These are phyloP conservation scores for Yasuhikotakia modesta DNA, from an alignment of 2,797 vertebrate genomes.

Conservation along the genomic window DNA sequence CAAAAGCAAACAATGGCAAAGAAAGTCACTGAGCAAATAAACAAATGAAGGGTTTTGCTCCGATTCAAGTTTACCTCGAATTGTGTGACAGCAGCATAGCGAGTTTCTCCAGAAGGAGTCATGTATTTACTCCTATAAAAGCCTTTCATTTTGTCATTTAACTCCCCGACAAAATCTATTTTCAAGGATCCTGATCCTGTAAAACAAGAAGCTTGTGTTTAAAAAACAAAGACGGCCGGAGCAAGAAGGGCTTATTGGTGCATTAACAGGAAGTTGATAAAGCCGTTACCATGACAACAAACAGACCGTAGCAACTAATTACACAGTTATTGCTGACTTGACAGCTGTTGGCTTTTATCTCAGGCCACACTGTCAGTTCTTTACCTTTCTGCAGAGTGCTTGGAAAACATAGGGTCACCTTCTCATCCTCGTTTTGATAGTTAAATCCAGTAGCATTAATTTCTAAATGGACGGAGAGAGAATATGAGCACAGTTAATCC, in stretches of 20 bases:
- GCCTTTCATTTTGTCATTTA: slow-evolving; percentile 99
- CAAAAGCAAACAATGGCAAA: slow-evolving; percentile 16
- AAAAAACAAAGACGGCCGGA: background rate
- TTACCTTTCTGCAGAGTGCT: slow-evolving; percentile 92
- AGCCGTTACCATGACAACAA: slow-evolving; percentile 12
- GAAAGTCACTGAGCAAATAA: slow-evolving; percentile 18
- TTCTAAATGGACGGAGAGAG: slow-evolving; percentile 77
- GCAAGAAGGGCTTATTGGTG: slow-evolving; percentile 7
- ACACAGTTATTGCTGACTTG: slow-evolving; percentile 31
- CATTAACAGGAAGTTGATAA: slow-evolving; percentile 24
- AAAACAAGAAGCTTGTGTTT: slow-evolving; percentile 26
- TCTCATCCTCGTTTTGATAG: slow-evolving; percentile 98
- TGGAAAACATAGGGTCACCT: slow-evolving; percentile 96
- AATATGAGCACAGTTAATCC: slow-evolving; percentile 24
- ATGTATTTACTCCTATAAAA: slow-evolving; percentile 98
- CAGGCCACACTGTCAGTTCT: background rate
- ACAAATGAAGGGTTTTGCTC: background rate
- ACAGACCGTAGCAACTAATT: slow-evolving; percentile 44
- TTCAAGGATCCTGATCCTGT: slow-evolving; percentile 91
- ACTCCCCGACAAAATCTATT: slow-evolving; percentile 96
- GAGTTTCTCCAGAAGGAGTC: slow-evolving; percentile 84
- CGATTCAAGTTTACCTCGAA: slow-evolving; percentile 85
- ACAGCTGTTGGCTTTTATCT: background rate
- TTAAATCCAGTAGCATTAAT: slow-evolving; percentile 98
- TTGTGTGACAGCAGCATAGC: slow-evolving; percentile 96